Evolutionary conservation across 2,797 vertebrate genomes (phyloP).

Genomic region (Eospalax fontanierii): DNA sequence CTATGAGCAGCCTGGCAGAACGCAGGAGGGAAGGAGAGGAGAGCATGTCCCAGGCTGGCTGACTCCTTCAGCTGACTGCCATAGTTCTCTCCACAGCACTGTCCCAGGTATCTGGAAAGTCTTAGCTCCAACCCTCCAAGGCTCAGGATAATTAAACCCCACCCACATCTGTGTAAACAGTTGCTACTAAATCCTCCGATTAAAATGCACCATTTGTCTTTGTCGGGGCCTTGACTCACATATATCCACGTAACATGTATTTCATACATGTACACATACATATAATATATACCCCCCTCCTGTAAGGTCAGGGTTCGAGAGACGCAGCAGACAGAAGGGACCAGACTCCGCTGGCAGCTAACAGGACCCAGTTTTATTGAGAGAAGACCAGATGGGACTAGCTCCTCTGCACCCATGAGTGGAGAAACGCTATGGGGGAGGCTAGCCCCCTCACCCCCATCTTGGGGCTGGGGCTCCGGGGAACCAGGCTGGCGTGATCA

Average conservation of each 20-base stretch:
- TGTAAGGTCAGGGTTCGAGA: too few relatives aligned
- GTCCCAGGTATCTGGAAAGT: not conserved
- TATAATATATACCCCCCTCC: too few relatives aligned
- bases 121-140: not conserved
- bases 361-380: too few relatives aligned
- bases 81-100: not conserved
- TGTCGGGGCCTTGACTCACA: not conserved
- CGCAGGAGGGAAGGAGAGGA: not conserved
- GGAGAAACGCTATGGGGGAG: too few relatives aligned
- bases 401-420: too few relatives aligned
- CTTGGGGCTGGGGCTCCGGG: too few relatives aligned
- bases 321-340: too few relatives aligned
- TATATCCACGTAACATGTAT: not conserved
- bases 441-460: too few relatives aligned
- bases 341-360: too few relatives aligned
- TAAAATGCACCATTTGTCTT: not conserved
- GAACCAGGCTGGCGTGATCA: too few relatives aligned
- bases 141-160: not conserved
- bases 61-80: not conserved
- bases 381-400: too few relatives aligned
- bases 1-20: not conserved
- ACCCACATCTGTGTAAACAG: not conserved
- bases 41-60: rapidly evolving
- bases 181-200: not conserved
- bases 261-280: not conserved